Evolutionary conservation across 1,140 invertebrate genomes (phyloP).

Genomic region (Caenorhabditis inopinata): DNA sequence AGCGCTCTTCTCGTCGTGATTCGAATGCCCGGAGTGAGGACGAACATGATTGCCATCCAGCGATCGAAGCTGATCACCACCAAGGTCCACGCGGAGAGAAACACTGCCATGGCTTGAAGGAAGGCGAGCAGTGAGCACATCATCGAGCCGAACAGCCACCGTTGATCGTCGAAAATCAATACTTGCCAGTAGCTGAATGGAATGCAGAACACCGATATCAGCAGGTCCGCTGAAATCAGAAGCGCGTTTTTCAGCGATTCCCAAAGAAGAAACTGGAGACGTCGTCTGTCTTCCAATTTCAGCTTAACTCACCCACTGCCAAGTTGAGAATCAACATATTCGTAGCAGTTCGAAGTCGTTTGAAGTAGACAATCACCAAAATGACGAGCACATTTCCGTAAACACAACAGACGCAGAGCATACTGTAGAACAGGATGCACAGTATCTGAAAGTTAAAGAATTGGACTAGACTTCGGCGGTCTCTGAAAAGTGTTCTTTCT

Average conservation of each 20-base stretch:
- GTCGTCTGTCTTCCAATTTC: neutral
- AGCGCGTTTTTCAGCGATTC: neutral
- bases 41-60: constrained; percentile 63
- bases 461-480: no score
- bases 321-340: constrained; percentile 61
- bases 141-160: constrained; percentile 63
- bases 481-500: no score
- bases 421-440: constrained; percentile 60
- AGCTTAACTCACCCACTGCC: constrained; percentile 45
- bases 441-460: constrained; percentile 51
- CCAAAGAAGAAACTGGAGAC: neutral
- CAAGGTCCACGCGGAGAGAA: constrained; percentile 64
- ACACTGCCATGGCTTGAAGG: constrained; percentile 64
- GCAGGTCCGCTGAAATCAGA: constrained; percentile 50
- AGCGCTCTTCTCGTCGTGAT: constrained; percentile 55
- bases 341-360: constrained; percentile 59
- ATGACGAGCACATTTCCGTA: constrained; percentile 61
- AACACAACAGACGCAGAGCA: constrained; percentile 59
- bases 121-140: constrained; percentile 63
- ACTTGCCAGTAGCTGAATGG: constrained; percentile 65
- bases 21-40: constrained; percentile 57
- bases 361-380: constrained; percentile 63
- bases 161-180: constrained; percentile 65
- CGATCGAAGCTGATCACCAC: constrained; percentile 62
- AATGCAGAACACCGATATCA: constrained; percentile 62